A percentile compares a stretch with the other conserved stretches of the same genome.
Conservation (phyloP, 2,888 invertebrate species). For the Pteria penguin region DNA sequence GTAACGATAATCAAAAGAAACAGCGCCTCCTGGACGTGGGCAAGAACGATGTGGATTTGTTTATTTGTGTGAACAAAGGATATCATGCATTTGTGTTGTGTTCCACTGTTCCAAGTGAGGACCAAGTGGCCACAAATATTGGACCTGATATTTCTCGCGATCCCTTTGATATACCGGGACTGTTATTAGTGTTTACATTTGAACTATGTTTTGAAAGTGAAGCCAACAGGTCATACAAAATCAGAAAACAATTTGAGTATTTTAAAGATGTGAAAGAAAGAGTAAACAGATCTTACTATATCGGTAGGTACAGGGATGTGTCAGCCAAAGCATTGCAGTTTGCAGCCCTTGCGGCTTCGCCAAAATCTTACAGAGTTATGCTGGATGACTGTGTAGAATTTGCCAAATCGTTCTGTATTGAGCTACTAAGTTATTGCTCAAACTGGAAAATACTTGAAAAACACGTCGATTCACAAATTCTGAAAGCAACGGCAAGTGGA, state of each 20-base stretch:
- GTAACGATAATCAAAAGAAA: constrained; percentile 22
- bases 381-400: constrained; percentile 53
- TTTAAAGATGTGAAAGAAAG: constrained; percentile 35
- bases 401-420: constrained; percentile 44
- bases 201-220: constrained; percentile 45
- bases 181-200: constrained; percentile 25
- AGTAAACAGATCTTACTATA: constrained; percentile 41
- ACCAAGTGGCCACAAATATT: neutral
- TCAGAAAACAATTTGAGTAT: constrained; percentile 22
- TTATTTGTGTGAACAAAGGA: constrained; percentile 48
- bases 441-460: constrained; percentile 36
- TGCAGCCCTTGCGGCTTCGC: constrained; percentile 43
- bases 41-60: constrained; percentile 38
- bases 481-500: constrained; percentile 44
- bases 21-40: constrained; percentile 8
- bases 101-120: constrained; percentile 9
- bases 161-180: constrained; percentile 34
- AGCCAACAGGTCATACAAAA: constrained; percentile 37
- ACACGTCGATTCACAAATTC: constrained; percentile 34
- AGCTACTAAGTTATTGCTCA: constrained; percentile 37
- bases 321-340: constrained; percentile 35
- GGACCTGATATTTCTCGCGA: constrained; percentile 14
- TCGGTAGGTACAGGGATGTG: constrained; percentile 37
- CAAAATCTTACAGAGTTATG: constrained; percentile 41
- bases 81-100: constrained; percentile 50